phyloP scores from a whole-genome alignment of 2,113 vertebrate genomes.

The Perccottus glenii region DNA sequence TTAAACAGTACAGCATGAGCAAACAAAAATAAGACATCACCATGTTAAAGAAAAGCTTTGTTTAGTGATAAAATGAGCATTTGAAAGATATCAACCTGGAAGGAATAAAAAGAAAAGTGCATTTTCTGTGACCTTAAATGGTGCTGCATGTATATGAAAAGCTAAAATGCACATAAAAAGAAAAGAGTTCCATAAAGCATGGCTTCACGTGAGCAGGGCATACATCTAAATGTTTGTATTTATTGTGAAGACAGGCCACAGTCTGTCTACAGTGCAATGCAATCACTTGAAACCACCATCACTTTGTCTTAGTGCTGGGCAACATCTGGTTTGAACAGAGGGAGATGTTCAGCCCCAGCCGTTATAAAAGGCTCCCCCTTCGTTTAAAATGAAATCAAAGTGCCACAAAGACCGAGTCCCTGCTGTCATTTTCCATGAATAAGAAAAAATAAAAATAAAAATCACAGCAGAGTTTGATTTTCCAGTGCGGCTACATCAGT shows the following conservation, averaged over 20 bases:
- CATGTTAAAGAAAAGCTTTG: too few relatives aligned
- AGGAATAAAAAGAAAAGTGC: too few relatives aligned
- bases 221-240: not conserved
- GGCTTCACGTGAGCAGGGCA: too few relatives aligned
- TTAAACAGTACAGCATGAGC: too few relatives aligned
- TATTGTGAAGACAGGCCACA: not conserved
- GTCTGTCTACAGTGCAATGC: not conserved
- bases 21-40: too few relatives aligned
- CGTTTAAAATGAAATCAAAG: constrained; percentile 36
- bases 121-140: too few relatives aligned
- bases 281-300: not conserved
- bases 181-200: too few relatives aligned
- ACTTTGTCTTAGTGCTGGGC: not conserved
- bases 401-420: constrained; percentile 32
- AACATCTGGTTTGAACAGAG: constrained; percentile 3
- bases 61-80: too few relatives aligned
- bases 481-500: constrained; percentile 22
- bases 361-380: not conserved
- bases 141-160: too few relatives aligned
- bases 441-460: constrained; percentile 15
- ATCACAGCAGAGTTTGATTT: constrained; percentile 26
- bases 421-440: constrained; percentile 25
- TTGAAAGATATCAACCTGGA: too few relatives aligned
- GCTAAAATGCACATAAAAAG: too few relatives aligned
- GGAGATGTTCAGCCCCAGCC: not conserved